Evolutionary conservation across 2,113 vertebrate genomes (phyloP).

Genomic region (Carettochelys insculpta): DNA sequence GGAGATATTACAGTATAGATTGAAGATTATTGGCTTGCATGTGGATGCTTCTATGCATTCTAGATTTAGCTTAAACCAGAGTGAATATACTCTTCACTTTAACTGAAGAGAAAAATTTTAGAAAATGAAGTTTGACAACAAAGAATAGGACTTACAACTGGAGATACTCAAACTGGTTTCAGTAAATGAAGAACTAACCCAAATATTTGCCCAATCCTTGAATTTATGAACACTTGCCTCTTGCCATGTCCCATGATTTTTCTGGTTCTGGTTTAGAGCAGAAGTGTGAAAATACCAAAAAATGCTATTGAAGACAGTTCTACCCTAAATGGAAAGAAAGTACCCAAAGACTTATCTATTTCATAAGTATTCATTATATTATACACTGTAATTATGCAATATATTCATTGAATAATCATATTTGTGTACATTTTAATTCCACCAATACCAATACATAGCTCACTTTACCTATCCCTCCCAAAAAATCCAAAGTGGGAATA

Average conservation of each 20-base stretch:
- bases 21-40: not conserved
- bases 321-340: not conserved
- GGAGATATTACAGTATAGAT: not conserved
- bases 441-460: not conserved
- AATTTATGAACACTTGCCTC: not conserved
- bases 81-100: not conserved
- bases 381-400: not conserved
- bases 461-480: not conserved
- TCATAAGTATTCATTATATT: not conserved
- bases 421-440: not conserved
- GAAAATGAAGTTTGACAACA: not conserved
- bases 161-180: not conserved
- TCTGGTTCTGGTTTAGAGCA: not conserved
- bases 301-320: not conserved
- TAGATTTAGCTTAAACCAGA: conserved; percentile 5
- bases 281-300: not conserved
- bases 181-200: too few species aligned
- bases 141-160: not conserved
- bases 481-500: not conserved
- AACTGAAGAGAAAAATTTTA: not conserved
- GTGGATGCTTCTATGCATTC: not conserved
- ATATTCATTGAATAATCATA: not conserved
- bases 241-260: not conserved
- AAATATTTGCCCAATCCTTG: too few species aligned
- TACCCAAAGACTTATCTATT: not conserved